These are phyloP conservation scores for Trachops cirrhosus DNA, from an alignment of 2,797 vertebrate species.

Conservation along the genomic window DNA sequence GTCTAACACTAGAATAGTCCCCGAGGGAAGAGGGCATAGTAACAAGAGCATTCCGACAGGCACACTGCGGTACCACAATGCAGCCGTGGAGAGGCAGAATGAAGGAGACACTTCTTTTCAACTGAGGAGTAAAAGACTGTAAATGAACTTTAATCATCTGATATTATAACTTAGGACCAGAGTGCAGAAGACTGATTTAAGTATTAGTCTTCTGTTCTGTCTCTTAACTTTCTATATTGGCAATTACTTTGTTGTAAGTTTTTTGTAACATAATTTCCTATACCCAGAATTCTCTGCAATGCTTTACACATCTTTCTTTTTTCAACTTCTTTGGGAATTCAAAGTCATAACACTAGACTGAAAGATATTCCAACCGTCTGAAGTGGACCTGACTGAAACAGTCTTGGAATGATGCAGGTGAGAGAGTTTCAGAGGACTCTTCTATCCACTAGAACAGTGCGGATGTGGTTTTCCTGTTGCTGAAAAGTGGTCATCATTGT, in stretches of 20 bases:
- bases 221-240: slow-evolving; percentile 36
- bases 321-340: slow-evolving; percentile 64
- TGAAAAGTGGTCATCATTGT: background rate
- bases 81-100: background rate
- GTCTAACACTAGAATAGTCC: background rate
- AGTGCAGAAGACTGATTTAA: background rate
- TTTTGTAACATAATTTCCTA: slow-evolving; percentile 62
- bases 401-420: background rate
- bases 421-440: background rate
- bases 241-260: slow-evolving; percentile 1
- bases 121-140: background rate
- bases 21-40: background rate
- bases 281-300: slow-evolving; percentile 23
- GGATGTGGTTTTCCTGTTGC: background rate
- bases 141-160: background rate
- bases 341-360: slow-evolving; percentile 63
- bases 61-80: accelerated
- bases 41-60: background rate
- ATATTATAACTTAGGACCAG: background rate
- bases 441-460: background rate
- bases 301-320: slow-evolving; percentile 65
- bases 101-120: background rate
- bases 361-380: slow-evolving; percentile 66
- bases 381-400: background rate
- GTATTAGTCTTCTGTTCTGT: background rate